Percentiles rank a stretch among this genome's conserved stretches.
These are phyloP conservation scores for Drosophila tsacasi DNA, from an alignment of 1,140 invertebrate species.

Conservation along the genomic window DNA sequence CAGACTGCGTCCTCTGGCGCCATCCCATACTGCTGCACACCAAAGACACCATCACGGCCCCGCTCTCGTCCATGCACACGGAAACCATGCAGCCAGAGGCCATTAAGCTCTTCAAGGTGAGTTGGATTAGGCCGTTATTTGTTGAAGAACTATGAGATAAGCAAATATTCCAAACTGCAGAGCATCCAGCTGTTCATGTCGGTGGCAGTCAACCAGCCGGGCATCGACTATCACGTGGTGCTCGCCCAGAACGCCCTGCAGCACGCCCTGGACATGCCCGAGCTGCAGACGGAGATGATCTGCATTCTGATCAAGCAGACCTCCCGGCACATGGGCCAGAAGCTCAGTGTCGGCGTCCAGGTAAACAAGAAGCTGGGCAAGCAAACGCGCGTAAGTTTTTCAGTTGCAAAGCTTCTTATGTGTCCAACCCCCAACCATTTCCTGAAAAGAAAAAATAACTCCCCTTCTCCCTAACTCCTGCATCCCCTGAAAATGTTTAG, in stretches of 20 bases:
- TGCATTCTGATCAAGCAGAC: slow-evolving; percentile 97
- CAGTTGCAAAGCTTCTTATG: slow-evolving; percentile 87
- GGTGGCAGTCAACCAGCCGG: slow-evolving; percentile 96
- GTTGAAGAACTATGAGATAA: no score
- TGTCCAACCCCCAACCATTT: neutral
- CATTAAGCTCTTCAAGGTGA: slow-evolving; percentile 96
- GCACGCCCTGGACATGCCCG: slow-evolving; percentile 94
- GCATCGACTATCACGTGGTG: slow-evolving; percentile 98
- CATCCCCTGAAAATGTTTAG: slow-evolving; percentile 35
- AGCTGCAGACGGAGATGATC: slow-evolving; percentile 96
- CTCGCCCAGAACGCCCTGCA: slow-evolving; percentile 97
- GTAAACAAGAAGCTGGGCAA: slow-evolving; percentile 88
- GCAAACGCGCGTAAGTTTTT: slow-evolving; percentile 87
- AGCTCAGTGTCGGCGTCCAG: slow-evolving; percentile 93
- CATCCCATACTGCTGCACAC: slow-evolving; percentile 96
- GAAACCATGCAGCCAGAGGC: slow-evolving; percentile 95
- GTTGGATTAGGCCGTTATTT: neutral
- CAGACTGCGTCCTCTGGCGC: slow-evolving; percentile 96
- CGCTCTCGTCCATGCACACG: slow-evolving; percentile 94
- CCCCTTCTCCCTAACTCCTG: neutral
- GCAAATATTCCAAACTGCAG: slow-evolving; percentile 85
- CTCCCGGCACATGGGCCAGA: slow-evolving; percentile 93
- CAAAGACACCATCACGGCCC: slow-evolving; percentile 94
- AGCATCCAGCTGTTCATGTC: slow-evolving; percentile 97
- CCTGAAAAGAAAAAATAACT: neutral